Evolutionary conservation across 2,888 invertebrate genomes (phyloP), one percentile per base, ranked within the genome.

Genomic region (Trissolcus japonicus): DNA sequence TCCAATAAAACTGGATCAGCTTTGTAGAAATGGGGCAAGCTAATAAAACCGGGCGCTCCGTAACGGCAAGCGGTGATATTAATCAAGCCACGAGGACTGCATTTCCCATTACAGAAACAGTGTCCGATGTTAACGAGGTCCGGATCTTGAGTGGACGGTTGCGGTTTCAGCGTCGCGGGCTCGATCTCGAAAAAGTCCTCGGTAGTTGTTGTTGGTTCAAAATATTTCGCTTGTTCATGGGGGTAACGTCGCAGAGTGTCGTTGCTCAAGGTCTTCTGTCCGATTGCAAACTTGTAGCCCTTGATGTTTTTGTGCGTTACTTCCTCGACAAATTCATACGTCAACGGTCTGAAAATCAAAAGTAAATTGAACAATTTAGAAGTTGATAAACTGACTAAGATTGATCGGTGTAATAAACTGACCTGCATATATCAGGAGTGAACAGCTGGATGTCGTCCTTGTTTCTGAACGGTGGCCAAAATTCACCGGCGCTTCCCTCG

Each of bases 21-120:
- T 82, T 93, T 91, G 84, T 93, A 91, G 89, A 95, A 97, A 89
- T 97, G 96, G 0, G 97, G 97, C 81, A 95, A 92, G 0, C 96
- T 95, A 80, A 95, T 92, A 86, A 95, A 95, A 0, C 94, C 93
- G 0, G 97, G 97, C 0, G 96, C 94, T 6, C 94, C 95, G 84
- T 91, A 94, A 62, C 95, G 92, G 81, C 95, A 96, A 0, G 94
- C 90, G 0, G 95, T 94, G n/a, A 95, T 92, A 88, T 95, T 95
- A 88, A 95, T 91, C 29, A 93, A 91, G 0, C 96, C 96, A 1
- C 92, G 91, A 76, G 95, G 95, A 14, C 91, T 90, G 85, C 95
- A 95, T 67, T 93, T 91, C 0, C 94, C 95, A 65, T 92, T 91
- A 85, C 95, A 95, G 88, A 92, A 95, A 82, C 96, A 96, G 21